Base-by-base conservation (phyloP, 2,797 vertebrate genomes). In the Alfaro cultratus region DNA sequence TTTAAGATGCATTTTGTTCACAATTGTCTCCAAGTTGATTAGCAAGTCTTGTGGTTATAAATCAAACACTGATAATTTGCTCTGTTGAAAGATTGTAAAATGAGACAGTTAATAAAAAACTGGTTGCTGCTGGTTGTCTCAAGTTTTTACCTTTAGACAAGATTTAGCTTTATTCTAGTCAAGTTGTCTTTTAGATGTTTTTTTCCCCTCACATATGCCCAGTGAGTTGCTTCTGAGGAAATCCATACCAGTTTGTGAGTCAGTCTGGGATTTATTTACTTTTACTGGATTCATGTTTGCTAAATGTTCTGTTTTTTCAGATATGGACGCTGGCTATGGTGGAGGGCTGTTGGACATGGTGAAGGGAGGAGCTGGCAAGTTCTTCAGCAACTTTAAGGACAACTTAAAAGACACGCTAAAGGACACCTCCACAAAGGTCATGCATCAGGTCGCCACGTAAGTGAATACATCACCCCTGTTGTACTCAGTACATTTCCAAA, bases 401-500 rank as follows among this genome's bases (percentile, higher is more conserved):
- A 99, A 99, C 96, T 91, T 99, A 91, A 99, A 99, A 94, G 98
- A 99, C 89, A 99, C 99, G 16, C 95, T 99, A 88, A 99, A 99
- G 83, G 98, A 99, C 91, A 99, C 98, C 0, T 99, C 99, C 86
- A 97, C 97, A 77, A 98, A 99, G 95, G 98, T 99, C 87, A 98
- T 99, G 96, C 97, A 98, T 68, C 99, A 99, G 91, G 99, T 99
- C 51, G 95, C 97, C 95, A 99, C 97, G 98, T 99, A 95, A 83
- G 91, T 95, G 13, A 62, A 60, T 0, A 0, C 43, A 71, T 13
- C 21, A 5, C 46, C 68, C 15, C 39, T 23, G 3, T 34, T 75
- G 53, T n/a, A 29, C 26, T 57, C 9, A 12, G 26, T 12, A 13
- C 12, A 57, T 57, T 57, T n/a, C 11, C 12, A 57, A n/a, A 57